Base-by-base conservation (phyloP, 2,888 invertebrate species). In the Blera fallax region DNA sequence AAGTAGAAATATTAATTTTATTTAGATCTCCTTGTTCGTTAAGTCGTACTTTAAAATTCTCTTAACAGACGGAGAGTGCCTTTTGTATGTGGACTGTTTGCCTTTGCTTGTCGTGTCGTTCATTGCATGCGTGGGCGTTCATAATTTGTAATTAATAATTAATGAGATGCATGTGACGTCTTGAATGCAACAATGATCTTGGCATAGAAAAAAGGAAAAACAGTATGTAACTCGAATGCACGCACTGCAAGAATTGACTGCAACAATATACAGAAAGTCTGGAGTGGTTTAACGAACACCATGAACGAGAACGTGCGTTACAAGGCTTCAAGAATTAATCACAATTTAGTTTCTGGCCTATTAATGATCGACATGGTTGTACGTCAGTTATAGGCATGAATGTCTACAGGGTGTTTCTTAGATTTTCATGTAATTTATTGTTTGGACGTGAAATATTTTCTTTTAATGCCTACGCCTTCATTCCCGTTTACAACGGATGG, bases 101-200 rank as follows among this genome's bases (percentile, higher is more conserved):
- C 11, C 21, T 11, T n/a, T 27, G 50, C n/a, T 18, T 24, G 50
- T 27, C 65, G 48, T 70, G 27, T 16, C 67, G 50, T 76, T 16
- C 67, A 43, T 76, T 48, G 58, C 70, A 87, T 88, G 87, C 88
- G 88, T 88, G 87, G 88, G 88, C 87, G 88, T 87, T 87, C 87
- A 87, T 88, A 87, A 88, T 88, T 88, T 87, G 85, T 84, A 87
- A 88, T 88, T 88, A 87, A 87, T 87, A 87, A 88, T 88, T 88
- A 88, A 88, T 87, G 88, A 88, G 87, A 87, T 88, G 85, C 88
- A 87, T 87, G 82, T 87, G 87, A 87, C 83, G 88, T 87, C 65
- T 82, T 84, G 87, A 87, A 80, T 74, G 84, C 87, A 73, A 87
- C 67, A 79, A 54, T 76, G 54, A 76, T 81, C 80, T 45, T 78